Conservation (phyloP, 2,888 invertebrate genomes). For the Scaptomyza cyrtandrae region DNA sequence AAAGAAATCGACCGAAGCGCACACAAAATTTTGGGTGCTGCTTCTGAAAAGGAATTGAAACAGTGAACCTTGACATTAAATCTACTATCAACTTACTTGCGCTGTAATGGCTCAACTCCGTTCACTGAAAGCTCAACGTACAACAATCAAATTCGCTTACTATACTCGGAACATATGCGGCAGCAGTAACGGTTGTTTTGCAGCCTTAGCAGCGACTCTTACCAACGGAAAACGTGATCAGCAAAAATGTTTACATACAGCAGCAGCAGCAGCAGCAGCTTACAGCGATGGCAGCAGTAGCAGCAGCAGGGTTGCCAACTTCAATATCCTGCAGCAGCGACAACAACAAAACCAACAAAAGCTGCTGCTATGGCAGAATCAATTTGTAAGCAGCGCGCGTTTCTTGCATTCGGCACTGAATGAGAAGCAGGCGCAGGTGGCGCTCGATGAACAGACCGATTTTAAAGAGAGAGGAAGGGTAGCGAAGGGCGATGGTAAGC, state of each 20-base stretch:
- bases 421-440: constrained; percentile 46
- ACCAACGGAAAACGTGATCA: constrained; percentile 13
- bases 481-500: neutral
- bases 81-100: neutral
- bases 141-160: constrained; percentile 79
- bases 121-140: constrained; percentile 82
- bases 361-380: constrained; percentile 27
- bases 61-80: neutral
- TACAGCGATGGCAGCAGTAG: constrained; percentile 14
- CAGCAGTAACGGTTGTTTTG: constrained; percentile 35
- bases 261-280: constrained; percentile 30
- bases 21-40: constrained; percentile 4
- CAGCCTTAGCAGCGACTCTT: constrained; percentile 29
- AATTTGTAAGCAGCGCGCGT: constrained; percentile 20
- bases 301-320: constrained; percentile 12
- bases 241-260: constrained; percentile 31
- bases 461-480: constrained; percentile 10
- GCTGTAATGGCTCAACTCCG: constrained; percentile 85
- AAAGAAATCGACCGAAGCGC: neutral
- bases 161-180: constrained; percentile 65
- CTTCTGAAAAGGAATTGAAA: constrained; percentile 15
- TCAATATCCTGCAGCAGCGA: constrained; percentile 4
- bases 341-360: constrained; percentile 10
- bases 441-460: constrained; percentile 15
- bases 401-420: constrained; percentile 57